These are phyloP conservation scores for Sturnira hondurensis DNA, from an alignment of 2,113 vertebrate species.

Conservation along the genomic window DNA sequence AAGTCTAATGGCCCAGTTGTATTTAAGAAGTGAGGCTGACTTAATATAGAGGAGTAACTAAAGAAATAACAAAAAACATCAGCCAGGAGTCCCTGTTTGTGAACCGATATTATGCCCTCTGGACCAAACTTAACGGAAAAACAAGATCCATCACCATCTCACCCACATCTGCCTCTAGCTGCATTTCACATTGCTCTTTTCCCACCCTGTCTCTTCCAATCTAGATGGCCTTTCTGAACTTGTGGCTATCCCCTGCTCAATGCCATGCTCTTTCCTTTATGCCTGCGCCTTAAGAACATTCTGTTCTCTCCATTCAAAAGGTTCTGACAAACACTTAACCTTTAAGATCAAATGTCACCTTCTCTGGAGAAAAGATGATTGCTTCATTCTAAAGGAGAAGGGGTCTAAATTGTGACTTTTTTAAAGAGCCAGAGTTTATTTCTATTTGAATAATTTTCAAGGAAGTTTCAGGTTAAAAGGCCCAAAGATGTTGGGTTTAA, in stretches of 20 bases:
- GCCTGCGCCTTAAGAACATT: not conserved
- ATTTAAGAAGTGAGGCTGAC: constrained; percentile 18
- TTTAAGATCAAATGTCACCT: constrained; percentile 8
- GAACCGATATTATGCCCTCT: not conserved
- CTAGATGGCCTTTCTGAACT: not conserved
- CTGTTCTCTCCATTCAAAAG: constrained; percentile 7
- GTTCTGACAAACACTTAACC: not conserved
- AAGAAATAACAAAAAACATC: constrained; percentile 14
- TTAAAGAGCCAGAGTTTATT: not conserved
- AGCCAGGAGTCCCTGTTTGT: not conserved
- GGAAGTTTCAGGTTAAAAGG: not conserved
- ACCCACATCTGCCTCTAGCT: not conserved
- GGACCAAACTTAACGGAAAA: not conserved
- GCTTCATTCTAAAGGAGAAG: not conserved
- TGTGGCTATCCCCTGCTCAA: not conserved
- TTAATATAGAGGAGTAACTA: not conserved
- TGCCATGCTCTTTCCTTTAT: not conserved
- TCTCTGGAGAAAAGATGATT: constrained; percentile 12
- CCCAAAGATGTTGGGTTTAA: not conserved
- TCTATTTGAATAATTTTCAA: constrained; percentile 19
- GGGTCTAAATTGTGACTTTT: not conserved
- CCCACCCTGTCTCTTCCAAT: not conserved
- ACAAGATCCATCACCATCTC: not conserved
- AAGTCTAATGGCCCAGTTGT: not conserved
- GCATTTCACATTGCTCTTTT: not conserved